Evolutionary conservation across 2,888 invertebrate species (phyloP).

Genomic region (Perizoma flavofasciatum): DNA sequence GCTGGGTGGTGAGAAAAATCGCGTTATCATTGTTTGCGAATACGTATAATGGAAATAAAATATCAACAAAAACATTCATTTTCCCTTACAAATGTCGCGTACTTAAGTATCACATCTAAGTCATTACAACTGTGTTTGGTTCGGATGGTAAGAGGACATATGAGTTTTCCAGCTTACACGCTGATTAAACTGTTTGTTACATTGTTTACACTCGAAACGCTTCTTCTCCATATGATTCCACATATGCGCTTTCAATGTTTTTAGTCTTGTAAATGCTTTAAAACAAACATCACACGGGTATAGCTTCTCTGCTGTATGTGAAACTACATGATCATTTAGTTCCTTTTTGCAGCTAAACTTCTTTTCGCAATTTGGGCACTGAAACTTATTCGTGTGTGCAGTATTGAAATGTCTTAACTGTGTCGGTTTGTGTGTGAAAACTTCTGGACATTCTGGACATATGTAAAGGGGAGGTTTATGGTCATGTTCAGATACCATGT

Average conservation of each 20-base stretch:
- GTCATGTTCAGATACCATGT: constrained; percentile 43
- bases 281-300: constrained; percentile 31
- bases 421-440: constrained; percentile 39
- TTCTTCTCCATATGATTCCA: constrained; percentile 34
- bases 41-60: no score
- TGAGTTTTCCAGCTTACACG: constrained; percentile 37
- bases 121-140: constrained; percentile 25
- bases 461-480: constrained; percentile 32
- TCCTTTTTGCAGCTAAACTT: constrained; percentile 27
- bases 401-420: constrained; percentile 42
- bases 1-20: no score
- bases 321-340: constrained; percentile 27
- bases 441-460: constrained; percentile 47
- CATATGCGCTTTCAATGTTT: constrained; percentile 32
- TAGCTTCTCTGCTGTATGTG: constrained; percentile 32
- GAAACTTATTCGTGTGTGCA: constrained; percentile 37
- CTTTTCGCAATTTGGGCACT: constrained; percentile 32
- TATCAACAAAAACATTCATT: no score
- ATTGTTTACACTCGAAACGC: constrained; percentile 33
- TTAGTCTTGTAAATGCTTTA: constrained; percentile 31
- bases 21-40: no score
- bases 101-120: no score
- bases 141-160: constrained; percentile 36
- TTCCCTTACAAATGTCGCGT: no score
- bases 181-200: constrained; percentile 37